Percentiles rank a stretch among this genome's conserved stretches.
phyloP scores from a whole-genome alignment of 2,113 vertebrate genomes.

The Murina feae region DNA sequence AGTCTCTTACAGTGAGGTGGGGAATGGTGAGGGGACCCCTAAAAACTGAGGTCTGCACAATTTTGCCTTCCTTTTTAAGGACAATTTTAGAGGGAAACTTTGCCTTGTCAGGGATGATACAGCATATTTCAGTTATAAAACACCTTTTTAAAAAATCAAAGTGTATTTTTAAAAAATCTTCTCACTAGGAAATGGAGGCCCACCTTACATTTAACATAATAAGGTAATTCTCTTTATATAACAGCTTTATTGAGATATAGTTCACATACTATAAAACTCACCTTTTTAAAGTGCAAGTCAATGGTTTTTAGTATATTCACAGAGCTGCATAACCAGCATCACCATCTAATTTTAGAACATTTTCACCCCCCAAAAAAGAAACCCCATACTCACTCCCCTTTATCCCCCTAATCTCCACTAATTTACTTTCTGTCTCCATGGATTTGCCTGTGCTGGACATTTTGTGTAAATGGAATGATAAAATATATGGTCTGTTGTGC shows the following conservation, averaged over 20 bases:
- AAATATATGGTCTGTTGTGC: neutral
- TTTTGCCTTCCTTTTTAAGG: neutral
- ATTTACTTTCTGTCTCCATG: neutral
- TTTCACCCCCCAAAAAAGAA: neutral
- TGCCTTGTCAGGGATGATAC: neutral
- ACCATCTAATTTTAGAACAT: neutral
- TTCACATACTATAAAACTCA: neutral
- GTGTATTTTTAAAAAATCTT: neutral
- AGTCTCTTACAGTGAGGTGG: neutral
- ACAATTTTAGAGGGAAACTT: constrained; percentile 24
- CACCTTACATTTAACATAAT: neutral
- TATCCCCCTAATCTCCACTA: neutral
- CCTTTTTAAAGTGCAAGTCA: neutral
- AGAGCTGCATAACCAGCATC: neutral
- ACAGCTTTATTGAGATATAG: neutral
- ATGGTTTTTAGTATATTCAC: neutral
- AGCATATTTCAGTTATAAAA: neutral
- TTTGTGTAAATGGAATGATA: neutral
- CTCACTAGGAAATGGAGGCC: neutral
- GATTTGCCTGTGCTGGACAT: neutral
- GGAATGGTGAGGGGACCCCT: neutral
- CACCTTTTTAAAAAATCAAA: neutral
- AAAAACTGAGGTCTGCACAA: neutral
- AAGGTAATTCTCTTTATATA: neutral
- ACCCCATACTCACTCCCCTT: neutral